Conservation (phyloP, 92 coral and sea anemone species). For the Palythoa grandis region DNA sequence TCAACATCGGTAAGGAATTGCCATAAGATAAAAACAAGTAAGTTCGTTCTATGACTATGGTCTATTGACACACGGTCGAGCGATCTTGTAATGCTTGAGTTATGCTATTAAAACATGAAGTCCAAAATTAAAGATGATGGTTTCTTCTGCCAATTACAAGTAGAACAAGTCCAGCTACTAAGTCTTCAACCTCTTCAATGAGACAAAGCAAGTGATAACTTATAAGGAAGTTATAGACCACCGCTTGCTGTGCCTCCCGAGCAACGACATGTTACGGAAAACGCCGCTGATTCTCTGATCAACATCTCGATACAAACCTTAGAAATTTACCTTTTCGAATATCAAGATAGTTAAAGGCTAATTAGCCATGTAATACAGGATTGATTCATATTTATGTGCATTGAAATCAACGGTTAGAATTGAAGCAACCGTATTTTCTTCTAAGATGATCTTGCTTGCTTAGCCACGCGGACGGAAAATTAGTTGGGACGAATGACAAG, state of each 20-base stretch:
- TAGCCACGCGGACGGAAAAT: conserved; percentile 24
- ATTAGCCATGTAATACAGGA: not conserved
- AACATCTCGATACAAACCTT: not conserved
- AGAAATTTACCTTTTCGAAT: not conserved
- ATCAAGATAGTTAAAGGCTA: not conserved
- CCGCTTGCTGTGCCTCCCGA: conserved; percentile 4
- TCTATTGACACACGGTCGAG: not conserved
- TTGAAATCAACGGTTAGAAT: not conserved
- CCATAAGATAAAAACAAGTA: not conserved
- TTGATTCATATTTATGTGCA: not conserved
- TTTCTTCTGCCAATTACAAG: not conserved
- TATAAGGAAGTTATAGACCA: not conserved
- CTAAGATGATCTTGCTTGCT: not conserved
- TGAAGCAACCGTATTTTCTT: not conserved
- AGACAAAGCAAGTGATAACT: not conserved
- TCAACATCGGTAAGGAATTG: not conserved
- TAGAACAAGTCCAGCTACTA: not conserved
- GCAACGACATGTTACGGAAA: not conserved
- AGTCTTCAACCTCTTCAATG: not conserved
- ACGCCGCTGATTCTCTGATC: not conserved
- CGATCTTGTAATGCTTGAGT: conserved; percentile 31
- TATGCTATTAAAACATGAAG: conserved; percentile 18
- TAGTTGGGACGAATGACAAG: not conserved
- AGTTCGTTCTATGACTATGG: not conserved
- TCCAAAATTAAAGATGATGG: not conserved